Evolutionary conservation across 2,113 vertebrate species (phyloP).

Genomic region (Danio rerio): DNA sequence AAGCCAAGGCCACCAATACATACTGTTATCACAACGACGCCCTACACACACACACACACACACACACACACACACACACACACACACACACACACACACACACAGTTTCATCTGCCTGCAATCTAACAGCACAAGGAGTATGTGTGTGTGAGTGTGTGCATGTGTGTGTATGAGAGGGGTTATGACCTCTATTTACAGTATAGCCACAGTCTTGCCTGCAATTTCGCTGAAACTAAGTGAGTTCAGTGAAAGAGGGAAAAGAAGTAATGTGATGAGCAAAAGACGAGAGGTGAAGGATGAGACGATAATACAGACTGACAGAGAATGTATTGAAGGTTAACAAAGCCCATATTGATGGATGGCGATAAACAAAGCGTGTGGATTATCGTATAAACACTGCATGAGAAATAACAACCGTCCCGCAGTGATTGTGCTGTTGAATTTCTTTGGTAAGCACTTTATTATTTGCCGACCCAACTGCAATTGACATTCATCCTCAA

Average conservation of each 20-base stretch:
- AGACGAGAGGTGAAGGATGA: constrained; percentile 1
- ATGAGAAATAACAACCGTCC: neutral
- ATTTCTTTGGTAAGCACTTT: neutral
- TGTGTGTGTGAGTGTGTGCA: constrained; percentile 8
- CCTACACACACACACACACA: neutral
- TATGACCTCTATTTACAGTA: constrained; percentile 41
- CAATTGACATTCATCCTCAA: neutral
- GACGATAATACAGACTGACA: neutral
- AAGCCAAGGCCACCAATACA: neutral
- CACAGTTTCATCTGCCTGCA: neutral
- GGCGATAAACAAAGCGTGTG: neutral
- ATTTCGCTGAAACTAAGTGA: constrained; percentile 10
- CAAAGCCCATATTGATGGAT: neutral
- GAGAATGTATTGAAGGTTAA: constrained; percentile 32
- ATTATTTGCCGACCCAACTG: neutral
- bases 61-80: constrained; percentile 2
- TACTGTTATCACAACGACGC: neutral
- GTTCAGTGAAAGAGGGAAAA: constrained; percentile 8
- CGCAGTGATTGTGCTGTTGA: neutral
- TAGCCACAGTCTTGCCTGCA: constrained; percentile 17
- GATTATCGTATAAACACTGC: neutral
- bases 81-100: neutral
- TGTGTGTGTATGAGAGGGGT: constrained; percentile 20
- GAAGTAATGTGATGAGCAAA: neutral
- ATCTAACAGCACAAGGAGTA: neutral